phyloP scores from a whole-genome alignment of 2,113 vertebrate genomes.

The Oenanthe oenanthe region DNA sequence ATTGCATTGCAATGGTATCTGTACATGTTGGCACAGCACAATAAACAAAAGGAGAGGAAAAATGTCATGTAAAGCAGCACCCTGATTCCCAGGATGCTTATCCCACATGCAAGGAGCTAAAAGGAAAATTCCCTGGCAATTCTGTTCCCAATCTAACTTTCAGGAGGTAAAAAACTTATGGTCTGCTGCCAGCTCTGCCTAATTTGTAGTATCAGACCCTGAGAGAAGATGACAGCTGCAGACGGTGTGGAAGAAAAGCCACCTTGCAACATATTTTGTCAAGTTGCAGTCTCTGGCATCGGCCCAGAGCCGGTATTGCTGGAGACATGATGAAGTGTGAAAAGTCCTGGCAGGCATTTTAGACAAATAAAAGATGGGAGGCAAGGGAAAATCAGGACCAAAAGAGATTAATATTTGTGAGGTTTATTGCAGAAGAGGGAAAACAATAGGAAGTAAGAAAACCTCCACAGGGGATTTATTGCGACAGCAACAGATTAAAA shows the following conservation, averaged over 20 bases:
- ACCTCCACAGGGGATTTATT: constrained; percentile 50
- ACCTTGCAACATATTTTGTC: constrained; percentile 74
- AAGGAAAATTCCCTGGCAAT: not conserved
- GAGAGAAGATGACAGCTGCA: constrained; percentile 72
- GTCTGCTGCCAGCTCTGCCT: constrained; percentile 23
- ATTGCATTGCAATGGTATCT: not conserved
- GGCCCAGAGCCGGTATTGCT: constrained; percentile 70
- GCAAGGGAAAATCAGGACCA: constrained; percentile 69
- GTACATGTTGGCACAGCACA: not conserved
- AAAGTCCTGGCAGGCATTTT: constrained; percentile 77
- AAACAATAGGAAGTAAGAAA: constrained; percentile 78
- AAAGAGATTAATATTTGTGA: constrained; percentile 77
- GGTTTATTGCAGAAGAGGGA: constrained; percentile 74
- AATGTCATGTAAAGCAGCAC: not conserved
- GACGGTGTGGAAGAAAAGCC: constrained; percentile 61
- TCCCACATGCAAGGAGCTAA: not conserved
- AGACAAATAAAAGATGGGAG: constrained; percentile 70
- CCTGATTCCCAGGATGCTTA: not conserved
- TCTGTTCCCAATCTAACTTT: constrained; percentile 34
- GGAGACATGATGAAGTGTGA: constrained; percentile 82
- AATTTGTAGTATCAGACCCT: constrained; percentile 60
- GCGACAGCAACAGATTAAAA: constrained; percentile 74
- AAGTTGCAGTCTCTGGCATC: constrained; percentile 70
- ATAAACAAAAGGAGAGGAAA: not conserved
- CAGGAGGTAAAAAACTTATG: constrained; percentile 22